Percentiles rank a stretch among this genome's conserved stretches.
Evolutionary conservation across 1,140 invertebrate species (phyloP).

Genomic region (Achatina immaculata): DNA sequence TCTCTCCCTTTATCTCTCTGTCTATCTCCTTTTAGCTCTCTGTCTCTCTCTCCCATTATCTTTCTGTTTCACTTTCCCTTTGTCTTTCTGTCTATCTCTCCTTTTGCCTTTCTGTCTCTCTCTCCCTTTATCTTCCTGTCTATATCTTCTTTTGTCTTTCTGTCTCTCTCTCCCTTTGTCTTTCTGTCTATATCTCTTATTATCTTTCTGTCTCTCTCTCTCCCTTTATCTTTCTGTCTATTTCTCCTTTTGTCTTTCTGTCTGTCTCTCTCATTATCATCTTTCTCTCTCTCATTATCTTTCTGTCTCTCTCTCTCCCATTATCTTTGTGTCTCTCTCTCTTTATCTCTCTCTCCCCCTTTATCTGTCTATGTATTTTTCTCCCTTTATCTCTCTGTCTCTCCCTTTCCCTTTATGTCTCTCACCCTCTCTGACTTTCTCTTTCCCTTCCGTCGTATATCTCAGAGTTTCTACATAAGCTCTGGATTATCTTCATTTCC

Average conservation of each 20-base stretch:
- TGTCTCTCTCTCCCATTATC: neutral
- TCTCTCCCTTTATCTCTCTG: neutral
- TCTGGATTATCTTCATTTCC: conserved; percentile 2
- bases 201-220: conserved; percentile 23
- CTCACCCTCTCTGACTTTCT: too few species aligned
- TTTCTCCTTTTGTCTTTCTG: neutral
- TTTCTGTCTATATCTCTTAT: conserved; percentile 16
- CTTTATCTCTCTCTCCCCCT: too few species aligned
- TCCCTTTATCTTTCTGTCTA: neutral
- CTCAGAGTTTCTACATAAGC: neutral
- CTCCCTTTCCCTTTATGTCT: too few species aligned
- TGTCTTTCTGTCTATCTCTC: neutral
- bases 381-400: too few species aligned
- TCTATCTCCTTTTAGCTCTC: neutral
- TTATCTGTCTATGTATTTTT: too few species aligned
- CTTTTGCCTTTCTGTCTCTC: neutral
- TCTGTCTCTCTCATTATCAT: too few species aligned
- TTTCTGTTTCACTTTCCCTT: neutral
- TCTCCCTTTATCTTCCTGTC: neutral
- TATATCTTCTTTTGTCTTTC: neutral
- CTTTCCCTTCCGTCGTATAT: neutral
- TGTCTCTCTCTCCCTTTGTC: neutral
- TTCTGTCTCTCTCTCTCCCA: too few species aligned
- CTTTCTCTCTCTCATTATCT: too few species aligned
- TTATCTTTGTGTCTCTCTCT: too few species aligned